Evolutionary conservation across 2,797 vertebrate species (phyloP), one percentile per base, ranked within the genome.

Genomic region (Loris lydekkerianus): DNA sequence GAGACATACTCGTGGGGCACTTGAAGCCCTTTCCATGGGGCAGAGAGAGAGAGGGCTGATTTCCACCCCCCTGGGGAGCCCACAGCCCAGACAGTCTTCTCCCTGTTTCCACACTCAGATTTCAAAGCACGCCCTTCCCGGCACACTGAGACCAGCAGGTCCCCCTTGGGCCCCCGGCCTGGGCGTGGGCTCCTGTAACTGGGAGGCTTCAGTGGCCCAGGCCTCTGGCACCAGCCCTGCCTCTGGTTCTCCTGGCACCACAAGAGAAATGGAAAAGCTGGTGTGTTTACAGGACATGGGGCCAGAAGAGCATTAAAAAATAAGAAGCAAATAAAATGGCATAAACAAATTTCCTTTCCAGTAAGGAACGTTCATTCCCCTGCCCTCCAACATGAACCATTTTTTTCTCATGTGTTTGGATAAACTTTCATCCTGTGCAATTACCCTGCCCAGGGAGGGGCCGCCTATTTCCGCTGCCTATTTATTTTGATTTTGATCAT

Each of bases 401-500:
- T 93, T 96, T 95, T 76, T 95, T 72, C 89, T 93, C 85, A 0
- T 83, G 61, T 97, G 96, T 97, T 96, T 98, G 96, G 92, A 96
- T 97, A 94, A 97, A 96, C 94, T 43, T 92, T 94, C 95, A 77
- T 97, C 86, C 63, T 23, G 73, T 2, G 31, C 73, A 60, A 43
- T 92, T 83, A 43, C 81, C 95, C 49, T 93, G 65, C 81, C 90
- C 80, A 83, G 96, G 94, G 95, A 95, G 95, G 83, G 93, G 93
- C 95, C 61, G 97, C 94, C 97, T 91, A 88, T 98, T 97, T 98
- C 97, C 92, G 97, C 98, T 97, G 98, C 97, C 98, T 99, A 98
- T 99, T 99, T 99, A 98, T 98, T 99, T 98, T 98, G 98, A 98
- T 97, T 98, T 98, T 98, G 99, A 98, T 98, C 98, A 98, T 98